Conservation (phyloP, 2,113 vertebrate genomes). For the Paratilapia polleni region DNA sequence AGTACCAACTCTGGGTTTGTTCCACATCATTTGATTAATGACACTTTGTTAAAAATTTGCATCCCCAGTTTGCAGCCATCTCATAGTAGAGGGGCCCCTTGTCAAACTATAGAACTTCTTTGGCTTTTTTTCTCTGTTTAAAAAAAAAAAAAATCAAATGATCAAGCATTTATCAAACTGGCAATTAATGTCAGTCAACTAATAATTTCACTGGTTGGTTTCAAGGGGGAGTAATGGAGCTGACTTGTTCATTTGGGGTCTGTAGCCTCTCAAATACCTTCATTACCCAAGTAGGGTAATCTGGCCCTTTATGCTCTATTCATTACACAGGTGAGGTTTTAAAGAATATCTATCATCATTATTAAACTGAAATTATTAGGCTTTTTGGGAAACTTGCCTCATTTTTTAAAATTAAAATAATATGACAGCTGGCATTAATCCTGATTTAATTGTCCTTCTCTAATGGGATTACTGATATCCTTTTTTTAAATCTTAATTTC, state of each 20-base stretch:
- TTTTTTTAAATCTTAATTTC: background rate
- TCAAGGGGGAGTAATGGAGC: background rate
- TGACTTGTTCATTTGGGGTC: background rate
- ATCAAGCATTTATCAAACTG: background rate
- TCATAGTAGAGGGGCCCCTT: background rate
- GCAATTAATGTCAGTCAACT: background rate
- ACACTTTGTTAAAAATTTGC: background rate
- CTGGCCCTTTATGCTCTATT: background rate
- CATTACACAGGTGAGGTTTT: background rate
- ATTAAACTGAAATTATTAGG: background rate
- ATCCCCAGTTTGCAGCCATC: background rate
- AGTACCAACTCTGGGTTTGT: background rate
- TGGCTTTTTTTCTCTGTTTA: background rate
- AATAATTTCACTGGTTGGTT: background rate
- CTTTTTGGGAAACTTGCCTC: background rate
- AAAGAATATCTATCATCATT: background rate
- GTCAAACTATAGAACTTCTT: background rate
- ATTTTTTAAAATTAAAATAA: background rate
- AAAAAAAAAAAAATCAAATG: background rate
- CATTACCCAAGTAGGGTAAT: fast-evolving
- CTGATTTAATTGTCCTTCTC: background rate
- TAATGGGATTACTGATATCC: background rate
- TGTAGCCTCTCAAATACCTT: background rate
- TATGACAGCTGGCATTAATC: background rate
- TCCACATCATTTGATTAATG: background rate